Evolutionary conservation across 1,140 invertebrate genomes (phyloP), one percentile per base, ranked within the genome.

Genomic region (Episyrphus balteatus): DNA sequence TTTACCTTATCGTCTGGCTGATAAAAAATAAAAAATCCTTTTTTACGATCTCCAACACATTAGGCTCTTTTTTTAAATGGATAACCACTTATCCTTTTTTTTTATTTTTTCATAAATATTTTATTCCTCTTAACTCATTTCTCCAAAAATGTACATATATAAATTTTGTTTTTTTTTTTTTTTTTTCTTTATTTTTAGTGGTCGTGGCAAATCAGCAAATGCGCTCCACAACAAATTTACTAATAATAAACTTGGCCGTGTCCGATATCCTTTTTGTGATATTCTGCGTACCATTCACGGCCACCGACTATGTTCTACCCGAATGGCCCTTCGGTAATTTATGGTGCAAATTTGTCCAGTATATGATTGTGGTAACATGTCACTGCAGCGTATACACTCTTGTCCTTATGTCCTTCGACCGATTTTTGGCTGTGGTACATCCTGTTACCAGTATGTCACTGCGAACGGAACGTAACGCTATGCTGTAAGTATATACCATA

Each of bases 191-290:
- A 1, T 79, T 88, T n/a, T 69, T 84, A 30, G 83, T 92, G 1
- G 86, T 92, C 0, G 79, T 82, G 11, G 82, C 81, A 3, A 92
- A 94, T 71, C 83, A 87, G 44, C 83, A 87, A 59, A 94, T 95
- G 90, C 74, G 90, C 53, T 91, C 88, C 8, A 93, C 91, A 2
- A 95, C 92, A 18, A 95, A 96, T 62, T 76, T 94, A 34, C 77
- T 95, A 5, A 95, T 96, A 50, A 86, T 88, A 48, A 91, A 91
- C 62, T 68, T 91, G 41, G 88, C 88, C 1, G 74, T 90, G 15
- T 92, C 93, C 7, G 93, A 98, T 69, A 72, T 97, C 9, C 77
- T 94, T 7, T 97, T 98, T 68, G 90, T 97, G 34, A 80, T 93
- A 39, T 92, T 97, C 69, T 98, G 93, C 71, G 91, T 97, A 26